Evolutionary conservation across 2,797 vertebrate genomes (phyloP).

Genomic region (Lacerta agilis): DNA sequence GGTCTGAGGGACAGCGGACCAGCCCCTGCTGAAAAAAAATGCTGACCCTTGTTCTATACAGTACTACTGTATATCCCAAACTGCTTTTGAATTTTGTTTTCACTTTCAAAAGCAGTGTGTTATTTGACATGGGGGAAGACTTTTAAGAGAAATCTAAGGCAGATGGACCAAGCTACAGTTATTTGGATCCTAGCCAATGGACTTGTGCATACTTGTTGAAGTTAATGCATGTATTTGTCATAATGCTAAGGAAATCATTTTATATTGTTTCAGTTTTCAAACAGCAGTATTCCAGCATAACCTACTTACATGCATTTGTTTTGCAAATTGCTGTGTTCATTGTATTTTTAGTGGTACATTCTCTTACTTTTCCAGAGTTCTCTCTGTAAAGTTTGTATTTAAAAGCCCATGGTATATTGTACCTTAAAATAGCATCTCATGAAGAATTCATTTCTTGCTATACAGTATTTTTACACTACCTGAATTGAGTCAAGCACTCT

Average conservation of each 20-base stretch:
- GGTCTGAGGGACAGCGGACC: too few relatives aligned
- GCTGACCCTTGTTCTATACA: too few relatives aligned
- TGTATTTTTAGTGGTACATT: constrained; percentile 1
- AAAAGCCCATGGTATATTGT: neutral
- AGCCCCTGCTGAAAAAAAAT: too few relatives aligned
- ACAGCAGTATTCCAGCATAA: neutral
- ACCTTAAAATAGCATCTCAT: constrained; percentile 8
- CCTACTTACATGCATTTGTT: neutral
- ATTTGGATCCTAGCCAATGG: neutral
- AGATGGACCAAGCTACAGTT: neutral
- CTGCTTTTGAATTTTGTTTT: neutral
- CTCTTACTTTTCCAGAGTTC: neutral
- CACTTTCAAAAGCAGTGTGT: constrained; percentile 8
- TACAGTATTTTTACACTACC: neutral
- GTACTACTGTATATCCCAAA: neutral
- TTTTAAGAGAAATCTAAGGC: neutral
- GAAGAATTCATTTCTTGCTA: constrained; percentile 29
- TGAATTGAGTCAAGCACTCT: constrained; percentile 35
- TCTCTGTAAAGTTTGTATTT: neutral
- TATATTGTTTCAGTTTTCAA: neutral
- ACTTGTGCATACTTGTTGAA: neutral
- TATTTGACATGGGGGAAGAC: neutral
- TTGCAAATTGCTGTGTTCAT: fast-evolving
- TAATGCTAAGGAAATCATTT: constrained; percentile 5
- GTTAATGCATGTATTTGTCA: neutral